A percentile compares a stretch with the other conserved stretches of the same genome.
Evolutionary conservation across 2,888 invertebrate species (phyloP).

Genomic region (Oegoconia quadripuncta): DNA sequence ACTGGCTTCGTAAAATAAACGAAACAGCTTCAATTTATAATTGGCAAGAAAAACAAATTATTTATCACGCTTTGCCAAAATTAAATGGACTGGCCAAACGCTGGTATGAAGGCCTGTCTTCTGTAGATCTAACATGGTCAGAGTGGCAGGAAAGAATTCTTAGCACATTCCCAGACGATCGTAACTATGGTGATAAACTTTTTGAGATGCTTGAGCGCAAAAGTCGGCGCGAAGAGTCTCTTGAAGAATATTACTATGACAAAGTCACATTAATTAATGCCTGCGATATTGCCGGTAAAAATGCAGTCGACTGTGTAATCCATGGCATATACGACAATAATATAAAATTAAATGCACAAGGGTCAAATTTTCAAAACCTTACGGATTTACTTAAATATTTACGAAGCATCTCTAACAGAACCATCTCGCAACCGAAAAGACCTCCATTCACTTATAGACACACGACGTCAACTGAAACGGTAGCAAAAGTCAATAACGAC

Average conservation of each 20-base stretch:
- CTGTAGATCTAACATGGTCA: constrained; percentile 4
- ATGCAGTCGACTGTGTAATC: constrained; percentile 9
- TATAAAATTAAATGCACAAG: constrained; percentile 9
- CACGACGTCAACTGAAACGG: background rate
- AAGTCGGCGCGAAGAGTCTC: constrained; percentile 12
- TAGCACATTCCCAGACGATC: constrained; percentile 16
- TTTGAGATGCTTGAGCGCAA: constrained; percentile 12
- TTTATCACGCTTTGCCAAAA: constrained; percentile 10
- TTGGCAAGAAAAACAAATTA: constrained; percentile 10
- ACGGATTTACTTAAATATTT: constrained; percentile 1
- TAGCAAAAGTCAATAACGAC: background rate
- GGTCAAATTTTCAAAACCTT: background rate
- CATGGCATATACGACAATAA: constrained; percentile 12
- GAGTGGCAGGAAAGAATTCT: constrained; percentile 10
- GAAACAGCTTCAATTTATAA: constrained; percentile 8
- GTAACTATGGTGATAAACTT: constrained; percentile 15
- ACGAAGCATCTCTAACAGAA: constrained; percentile 3
- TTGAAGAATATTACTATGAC: constrained; percentile 3
- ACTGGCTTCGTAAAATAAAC: constrained; percentile 7
- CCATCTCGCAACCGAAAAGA: background rate
- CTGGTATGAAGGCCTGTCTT: constrained; percentile 9
- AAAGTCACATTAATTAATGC: constrained; percentile 1
- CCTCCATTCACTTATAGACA: too few relatives aligned
- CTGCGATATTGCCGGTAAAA: constrained; percentile 7
- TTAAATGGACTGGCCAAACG: constrained; percentile 4